Conservation (phyloP, 2,797 vertebrate species). For the Eulemur mongoz region DNA sequence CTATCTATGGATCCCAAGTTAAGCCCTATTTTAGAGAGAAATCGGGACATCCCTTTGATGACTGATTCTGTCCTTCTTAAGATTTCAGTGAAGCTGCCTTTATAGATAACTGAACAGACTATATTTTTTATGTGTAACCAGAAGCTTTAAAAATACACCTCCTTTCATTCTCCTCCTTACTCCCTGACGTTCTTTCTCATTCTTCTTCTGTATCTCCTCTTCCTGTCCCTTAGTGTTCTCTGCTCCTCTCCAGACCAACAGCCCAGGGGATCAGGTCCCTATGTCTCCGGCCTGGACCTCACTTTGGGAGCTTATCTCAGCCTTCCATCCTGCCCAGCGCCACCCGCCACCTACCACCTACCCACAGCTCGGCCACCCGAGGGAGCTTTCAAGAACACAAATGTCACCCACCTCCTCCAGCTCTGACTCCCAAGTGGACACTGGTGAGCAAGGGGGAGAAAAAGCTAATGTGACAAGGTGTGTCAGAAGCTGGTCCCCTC, state of each 20-base stretch:
- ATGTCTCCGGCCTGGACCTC: not conserved
- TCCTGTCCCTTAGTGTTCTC: not conserved
- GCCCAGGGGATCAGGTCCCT: not conserved
- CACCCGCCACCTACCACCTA: not conserved
- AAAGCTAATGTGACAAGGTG: not conserved
- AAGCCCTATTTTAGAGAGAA: slow-evolving; percentile 58
- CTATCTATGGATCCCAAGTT: not conserved
- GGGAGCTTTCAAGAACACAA: not conserved
- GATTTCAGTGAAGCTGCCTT: slow-evolving; percentile 67
- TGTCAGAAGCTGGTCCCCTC: not conserved
- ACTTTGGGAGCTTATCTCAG: not conserved
- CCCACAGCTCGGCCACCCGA: not conserved
- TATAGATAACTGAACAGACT: slow-evolving; percentile 68
- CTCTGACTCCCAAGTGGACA: not conserved
- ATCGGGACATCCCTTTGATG: slow-evolving; percentile 65
- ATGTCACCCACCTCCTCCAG: not conserved
- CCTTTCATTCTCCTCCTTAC: slow-evolving; percentile 35
- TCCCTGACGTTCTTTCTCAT: slow-evolving; percentile 41
- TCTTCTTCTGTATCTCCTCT: not conserved
- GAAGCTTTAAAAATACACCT: slow-evolving; percentile 71
- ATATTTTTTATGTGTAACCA: slow-evolving; percentile 68
- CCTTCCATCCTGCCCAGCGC: not conserved
- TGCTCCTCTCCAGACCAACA: not conserved
- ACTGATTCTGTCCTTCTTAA: slow-evolving; percentile 70
- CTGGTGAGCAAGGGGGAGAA: not conserved